Evolutionary conservation across 30 jellyfish, hydroid and myxozoan species (phyloP).

Genomic region (Aurelia aurita complex sp. Pacific): DNA sequence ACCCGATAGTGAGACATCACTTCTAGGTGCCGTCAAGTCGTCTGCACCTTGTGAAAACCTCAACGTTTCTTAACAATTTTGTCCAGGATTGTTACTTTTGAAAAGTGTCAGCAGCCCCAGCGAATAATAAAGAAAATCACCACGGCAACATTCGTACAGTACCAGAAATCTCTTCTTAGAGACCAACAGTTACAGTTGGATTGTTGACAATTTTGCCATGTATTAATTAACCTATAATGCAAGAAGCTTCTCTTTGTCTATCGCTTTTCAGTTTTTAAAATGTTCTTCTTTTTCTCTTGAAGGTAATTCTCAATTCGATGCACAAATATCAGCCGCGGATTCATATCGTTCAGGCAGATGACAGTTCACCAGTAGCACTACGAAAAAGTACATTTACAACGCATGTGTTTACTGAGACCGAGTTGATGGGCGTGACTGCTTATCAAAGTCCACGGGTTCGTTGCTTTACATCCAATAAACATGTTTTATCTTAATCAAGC

Average conservation of each 20-base stretch:
- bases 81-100: too few species aligned
- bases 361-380: slow-evolving; percentile 85
- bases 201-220: background rate
- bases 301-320: slow-evolving; percentile 93
- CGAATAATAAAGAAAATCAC: too few species aligned
- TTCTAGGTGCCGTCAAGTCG: too few species aligned
- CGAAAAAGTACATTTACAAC: slow-evolving; percentile 93
- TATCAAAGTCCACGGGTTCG: slow-evolving; percentile 95
- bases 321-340: slow-evolving; percentile 97
- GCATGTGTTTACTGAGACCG: slow-evolving; percentile 89
- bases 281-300: background rate
- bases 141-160: too few species aligned
- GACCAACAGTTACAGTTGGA: too few species aligned
- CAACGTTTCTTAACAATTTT: too few species aligned
- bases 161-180: too few species aligned
- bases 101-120: too few species aligned
- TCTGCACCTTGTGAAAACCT: too few species aligned
- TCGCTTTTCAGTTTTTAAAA: background rate
- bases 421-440: slow-evolving; percentile 94
- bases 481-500: background rate
- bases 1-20: too few species aligned
- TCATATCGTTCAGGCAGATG: slow-evolving; percentile 95
- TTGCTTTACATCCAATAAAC: background rate
- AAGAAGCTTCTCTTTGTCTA: background rate
- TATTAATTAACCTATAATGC: background rate